Percentiles rank a stretch among this genome's conserved stretches.
phyloP scores from a whole-genome alignment of 2,888 invertebrate genomes.

The Auanema sp. region DNA sequence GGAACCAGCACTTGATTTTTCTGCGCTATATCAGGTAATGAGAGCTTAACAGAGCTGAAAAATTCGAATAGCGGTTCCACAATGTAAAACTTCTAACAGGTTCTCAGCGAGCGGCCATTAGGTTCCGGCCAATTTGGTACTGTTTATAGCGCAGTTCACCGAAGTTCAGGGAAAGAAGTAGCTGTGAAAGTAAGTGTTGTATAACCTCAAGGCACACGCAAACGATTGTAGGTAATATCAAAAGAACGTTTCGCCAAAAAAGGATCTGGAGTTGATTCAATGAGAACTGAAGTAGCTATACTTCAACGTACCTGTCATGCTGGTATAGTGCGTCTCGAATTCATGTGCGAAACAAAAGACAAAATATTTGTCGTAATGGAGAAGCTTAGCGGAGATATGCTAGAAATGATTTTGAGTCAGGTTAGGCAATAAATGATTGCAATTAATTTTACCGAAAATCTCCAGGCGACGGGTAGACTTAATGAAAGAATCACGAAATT shows the following conservation, averaged over 20 bases:
- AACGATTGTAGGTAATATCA: conserved; percentile 51
- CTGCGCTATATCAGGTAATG: conserved; percentile 58
- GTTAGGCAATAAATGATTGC: conserved; percentile 9
- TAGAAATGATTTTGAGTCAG: conserved; percentile 70
- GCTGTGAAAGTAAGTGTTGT: conserved; percentile 56
- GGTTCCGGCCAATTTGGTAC: conserved; percentile 99
- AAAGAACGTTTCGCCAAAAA: conserved; percentile 62
- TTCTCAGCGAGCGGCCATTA: conserved; percentile 86
- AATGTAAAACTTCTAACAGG: conserved; percentile 23
- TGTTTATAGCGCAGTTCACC: conserved; percentile 82
- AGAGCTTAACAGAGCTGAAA: no score
- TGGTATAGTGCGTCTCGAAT: conserved; percentile 80
- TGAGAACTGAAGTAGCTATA: conserved; percentile 53
- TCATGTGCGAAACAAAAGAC: conserved; percentile 98
- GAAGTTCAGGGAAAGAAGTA: conserved; percentile 59
- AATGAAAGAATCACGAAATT: conserved; percentile 77
- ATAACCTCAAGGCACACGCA: background rate
- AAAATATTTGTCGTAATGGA: conserved; percentile 99
- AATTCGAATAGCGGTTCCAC: no score
- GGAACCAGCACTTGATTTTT: conserved; percentile 61
- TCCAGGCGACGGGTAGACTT: conserved; percentile 75
- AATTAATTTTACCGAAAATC: background rate
- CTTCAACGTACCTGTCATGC: conserved; percentile 65
- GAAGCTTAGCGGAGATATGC: conserved; percentile 96
- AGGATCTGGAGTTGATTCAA: conserved; percentile 53